Base-by-base conservation (phyloP, 1,140 invertebrate species). In the Elymnias hypermnestra region DNA sequence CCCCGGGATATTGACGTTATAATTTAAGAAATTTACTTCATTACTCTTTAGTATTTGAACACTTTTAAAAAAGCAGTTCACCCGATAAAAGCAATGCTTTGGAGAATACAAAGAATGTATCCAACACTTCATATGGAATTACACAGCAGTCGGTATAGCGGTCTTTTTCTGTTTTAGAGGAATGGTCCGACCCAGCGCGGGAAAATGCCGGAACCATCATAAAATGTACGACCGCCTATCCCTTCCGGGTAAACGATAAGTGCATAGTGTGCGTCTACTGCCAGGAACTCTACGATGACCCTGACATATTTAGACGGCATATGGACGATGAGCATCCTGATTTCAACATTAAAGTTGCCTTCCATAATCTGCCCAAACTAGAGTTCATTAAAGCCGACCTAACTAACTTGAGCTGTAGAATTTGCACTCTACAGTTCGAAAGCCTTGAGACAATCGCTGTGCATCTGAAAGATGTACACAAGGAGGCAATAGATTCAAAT, bases 261-360 rank as follows among this genome's bases (percentile, higher is more conserved):
- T 68, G 63, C 18, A 76, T 84, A 61, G 53, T 82, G 36, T 84
- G 81, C 65, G 77, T 84, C 25, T 84, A 77, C 65, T 84, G 81
- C 59, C 70, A 78, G 31, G 81, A 84, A 36, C 38, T 75, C 5
- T 81, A 62, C 64, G 74, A 82, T 5, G 74, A 78, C 36, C 70
- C 81, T 0, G 65, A 69, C 12, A 42, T 55, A 7, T 84, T 82
- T 46, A 41, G 81, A 22, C 8, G 19, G 0, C 81, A 84, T 50
- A 76, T 82, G 73, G 63, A 73, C 43, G 51, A 54, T 0, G 81
- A 84, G 39, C 81, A 84, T 39, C 23, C 49, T 2, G 53, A 48
- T 7, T 84, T 76, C 55, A 75, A 61, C 42, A 35, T 75, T 1
- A 65, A 72, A 43, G 64, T 78, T 0, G 77, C 72, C 3, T 82